Evolutionary conservation across 2,113 vertebrate species (phyloP).

Genomic region (Nothocercus julius): DNA sequence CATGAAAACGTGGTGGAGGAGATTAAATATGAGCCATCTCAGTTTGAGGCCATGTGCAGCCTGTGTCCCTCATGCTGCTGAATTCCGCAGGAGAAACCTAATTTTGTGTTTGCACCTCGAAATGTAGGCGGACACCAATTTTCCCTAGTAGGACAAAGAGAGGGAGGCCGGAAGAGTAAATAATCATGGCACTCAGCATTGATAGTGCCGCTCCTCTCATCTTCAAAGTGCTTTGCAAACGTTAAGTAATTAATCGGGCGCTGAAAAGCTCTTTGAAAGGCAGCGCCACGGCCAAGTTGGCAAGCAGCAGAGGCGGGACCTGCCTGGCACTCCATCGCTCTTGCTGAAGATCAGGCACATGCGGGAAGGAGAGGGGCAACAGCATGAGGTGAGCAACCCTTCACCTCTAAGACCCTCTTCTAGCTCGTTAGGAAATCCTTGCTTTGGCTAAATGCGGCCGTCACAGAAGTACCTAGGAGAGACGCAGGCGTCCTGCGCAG

Average conservation of each 20-base stretch:
- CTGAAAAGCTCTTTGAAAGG: not conserved
- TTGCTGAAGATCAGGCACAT: not conserved
- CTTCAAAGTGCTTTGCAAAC: not conserved
- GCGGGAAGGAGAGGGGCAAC: not conserved
- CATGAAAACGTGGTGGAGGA: not conserved
- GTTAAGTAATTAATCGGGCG: slow-evolving; percentile 12
- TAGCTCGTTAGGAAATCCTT: not conserved
- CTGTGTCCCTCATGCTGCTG: accelerated
- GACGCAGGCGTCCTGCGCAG: not conserved
- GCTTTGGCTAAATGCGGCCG: not conserved
- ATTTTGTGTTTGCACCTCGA: not conserved
- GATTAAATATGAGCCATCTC: not conserved
- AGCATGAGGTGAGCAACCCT: not conserved
- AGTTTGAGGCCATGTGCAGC: not conserved
- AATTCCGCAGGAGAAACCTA: not conserved
- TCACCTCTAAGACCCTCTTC: not conserved
- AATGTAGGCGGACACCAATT: not conserved
- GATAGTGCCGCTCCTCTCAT: not conserved
- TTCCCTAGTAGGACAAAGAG: not conserved
- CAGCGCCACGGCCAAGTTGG: not conserved
- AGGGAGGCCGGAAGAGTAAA: not conserved
- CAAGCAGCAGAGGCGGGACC: not conserved
- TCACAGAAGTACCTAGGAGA: not conserved
- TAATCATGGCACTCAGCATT: not conserved
- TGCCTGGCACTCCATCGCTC: not conserved